phyloP scores from a whole-genome alignment of 2,888 invertebrate genomes.

The Monoplex corrugatus region DNA sequence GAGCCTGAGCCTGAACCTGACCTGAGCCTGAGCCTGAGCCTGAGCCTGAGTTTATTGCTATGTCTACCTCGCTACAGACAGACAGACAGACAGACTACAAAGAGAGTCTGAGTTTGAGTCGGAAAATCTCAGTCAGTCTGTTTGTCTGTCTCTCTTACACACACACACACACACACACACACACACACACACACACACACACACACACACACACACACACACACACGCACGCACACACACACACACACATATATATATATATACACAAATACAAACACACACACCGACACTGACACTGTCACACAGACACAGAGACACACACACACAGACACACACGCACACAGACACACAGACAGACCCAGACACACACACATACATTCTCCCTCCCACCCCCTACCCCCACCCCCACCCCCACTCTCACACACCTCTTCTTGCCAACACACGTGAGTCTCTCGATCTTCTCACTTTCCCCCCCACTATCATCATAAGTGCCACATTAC shows the following conservation, averaged over 20 bases:
- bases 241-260: background rate
- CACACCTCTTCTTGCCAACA: too few species aligned
- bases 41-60: too few species aligned
- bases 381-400: background rate
- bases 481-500: conserved; percentile 31
- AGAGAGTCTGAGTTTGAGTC: too few species aligned
- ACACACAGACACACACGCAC: conserved; percentile 32
- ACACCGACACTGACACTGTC: background rate
- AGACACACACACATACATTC: background rate
- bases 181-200: background rate
- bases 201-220: conserved; percentile 35
- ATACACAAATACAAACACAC: background rate
- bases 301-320: conserved; percentile 19
- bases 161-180: background rate
- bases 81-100: too few species aligned
- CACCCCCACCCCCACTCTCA: background rate
- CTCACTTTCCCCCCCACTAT: background rate
- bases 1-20: too few species aligned
- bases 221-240: background rate
- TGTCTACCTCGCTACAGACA: too few species aligned
- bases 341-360: conserved; percentile 31
- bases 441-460: too few species aligned
- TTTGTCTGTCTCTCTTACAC: conserved; percentile 3
- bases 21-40: too few species aligned
- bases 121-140: conserved; percentile 14